phyloP scores from a whole-genome alignment of 2,113 vertebrate species.

The Camelus dromedarius region DNA sequence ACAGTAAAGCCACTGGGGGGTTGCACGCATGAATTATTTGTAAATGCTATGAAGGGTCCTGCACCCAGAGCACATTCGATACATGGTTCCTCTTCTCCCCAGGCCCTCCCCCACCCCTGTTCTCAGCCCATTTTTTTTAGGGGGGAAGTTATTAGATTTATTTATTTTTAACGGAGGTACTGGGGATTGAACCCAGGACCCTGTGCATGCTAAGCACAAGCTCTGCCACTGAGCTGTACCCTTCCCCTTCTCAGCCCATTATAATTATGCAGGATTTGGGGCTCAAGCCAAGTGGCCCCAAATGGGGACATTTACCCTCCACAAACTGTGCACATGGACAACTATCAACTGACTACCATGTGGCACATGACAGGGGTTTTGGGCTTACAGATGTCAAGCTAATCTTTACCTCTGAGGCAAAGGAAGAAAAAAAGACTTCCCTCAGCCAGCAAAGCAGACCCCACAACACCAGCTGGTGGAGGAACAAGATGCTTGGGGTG shows the following conservation, averaged over 20 bases:
- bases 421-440: neutral
- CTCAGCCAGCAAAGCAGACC: neutral
- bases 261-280: neutral
- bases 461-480: neutral
- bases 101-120: too few relatives aligned
- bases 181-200: too few relatives aligned
- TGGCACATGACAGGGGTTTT: neutral
- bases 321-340: neutral
- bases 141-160: too few relatives aligned
- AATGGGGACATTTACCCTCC: neutral
- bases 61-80: neutral
- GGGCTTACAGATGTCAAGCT: neutral
- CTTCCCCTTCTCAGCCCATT: neutral
- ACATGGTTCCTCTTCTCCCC: neutral
- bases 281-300: neutral
- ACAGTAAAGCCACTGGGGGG: neutral
- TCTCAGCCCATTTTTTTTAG: neutral
- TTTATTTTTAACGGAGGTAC: too few relatives aligned
- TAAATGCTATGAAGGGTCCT: neutral
- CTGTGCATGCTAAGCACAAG: too few relatives aligned
- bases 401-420: neutral
- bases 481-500: neutral
- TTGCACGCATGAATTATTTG: neutral
- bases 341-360: neutral
- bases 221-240: too few relatives aligned